These are phyloP conservation scores for Chloroceryle amazona DNA, from an alignment of 2,797 vertebrate species.

Conservation along the genomic window DNA sequence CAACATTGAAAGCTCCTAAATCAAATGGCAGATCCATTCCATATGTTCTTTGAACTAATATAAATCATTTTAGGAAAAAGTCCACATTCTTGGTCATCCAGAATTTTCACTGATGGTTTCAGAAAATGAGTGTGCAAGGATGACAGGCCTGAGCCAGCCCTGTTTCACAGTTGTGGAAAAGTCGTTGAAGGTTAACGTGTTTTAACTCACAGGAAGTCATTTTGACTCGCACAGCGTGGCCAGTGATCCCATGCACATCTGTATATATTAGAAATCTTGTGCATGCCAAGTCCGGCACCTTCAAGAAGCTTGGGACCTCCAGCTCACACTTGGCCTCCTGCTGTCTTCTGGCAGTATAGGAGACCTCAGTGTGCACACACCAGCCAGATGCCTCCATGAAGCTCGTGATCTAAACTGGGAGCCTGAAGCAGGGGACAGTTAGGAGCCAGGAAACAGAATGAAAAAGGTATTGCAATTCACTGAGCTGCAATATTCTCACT, in stretches of 20 bases:
- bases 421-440: neutral
- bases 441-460: neutral
- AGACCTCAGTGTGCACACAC: fast-evolving
- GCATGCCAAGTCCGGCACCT: neutral
- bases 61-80: neutral
- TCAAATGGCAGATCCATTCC: neutral
- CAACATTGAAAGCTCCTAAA: neutral
- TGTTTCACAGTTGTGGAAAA: neutral
- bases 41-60: neutral
- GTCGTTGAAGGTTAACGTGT: neutral
- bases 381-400: neutral
- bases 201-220: neutral
- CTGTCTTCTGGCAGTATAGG: fast-evolving
- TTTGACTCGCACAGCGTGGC: neutral
- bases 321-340: fast-evolving
- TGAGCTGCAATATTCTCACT: neutral
- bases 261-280: neutral
- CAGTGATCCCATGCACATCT: neutral
- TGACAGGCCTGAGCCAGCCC: neutral
- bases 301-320: neutral
- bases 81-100: neutral
- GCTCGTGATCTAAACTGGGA: neutral
- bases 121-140: neutral
- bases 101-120: neutral
- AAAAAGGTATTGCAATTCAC: neutral